Percentiles rank a stretch among this genome's conserved stretches.
Evolutionary conservation across 1,140 invertebrate genomes (phyloP).

Genomic region (Nasonia longicornis): DNA sequence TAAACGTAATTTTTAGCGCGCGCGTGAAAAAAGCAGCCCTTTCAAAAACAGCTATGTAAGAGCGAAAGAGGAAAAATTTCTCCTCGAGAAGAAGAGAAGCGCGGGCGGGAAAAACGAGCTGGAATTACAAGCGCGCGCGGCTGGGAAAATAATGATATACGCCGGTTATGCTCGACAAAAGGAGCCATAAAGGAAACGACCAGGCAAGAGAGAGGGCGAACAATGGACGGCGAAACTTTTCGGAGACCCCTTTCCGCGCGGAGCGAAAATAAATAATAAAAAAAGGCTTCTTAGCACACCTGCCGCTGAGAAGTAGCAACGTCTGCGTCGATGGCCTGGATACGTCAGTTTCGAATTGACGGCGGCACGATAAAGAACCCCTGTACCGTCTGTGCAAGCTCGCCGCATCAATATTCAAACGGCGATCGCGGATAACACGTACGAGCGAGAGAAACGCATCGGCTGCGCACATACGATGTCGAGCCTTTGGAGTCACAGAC

Average conservation of each 20-base stretch:
- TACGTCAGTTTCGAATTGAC: slow-evolving; percentile 23
- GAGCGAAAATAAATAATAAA: neutral
- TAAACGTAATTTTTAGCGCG: no score
- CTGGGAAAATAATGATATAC: slow-evolving; percentile 12
- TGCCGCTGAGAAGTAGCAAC: slow-evolving; percentile 1
- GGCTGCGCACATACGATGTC: neutral
- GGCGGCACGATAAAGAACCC: slow-evolving; percentile 12
- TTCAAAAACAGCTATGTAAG: neutral
- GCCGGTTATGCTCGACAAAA: neutral
- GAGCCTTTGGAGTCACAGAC: no score
- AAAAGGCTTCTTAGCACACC: neutral
- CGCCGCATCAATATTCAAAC: slow-evolving; percentile 26
- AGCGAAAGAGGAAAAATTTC: neutral
- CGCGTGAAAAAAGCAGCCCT: neutral
- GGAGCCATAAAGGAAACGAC: slow-evolving; percentile 5
- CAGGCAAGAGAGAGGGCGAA: neutral
- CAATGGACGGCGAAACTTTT: slow-evolving; percentile 24
- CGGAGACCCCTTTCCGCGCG: neutral
- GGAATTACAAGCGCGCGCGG: neutral
- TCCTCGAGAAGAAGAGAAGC: no score
- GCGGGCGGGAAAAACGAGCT: neutral
- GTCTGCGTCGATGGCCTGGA: neutral
- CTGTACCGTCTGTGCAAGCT: neutral
- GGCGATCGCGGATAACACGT: slow-evolving; percentile 1
- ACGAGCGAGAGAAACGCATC: neutral